phyloP scores from a whole-genome alignment of 2,888 invertebrate genomes.

The Eristalis pertinax region DNA sequence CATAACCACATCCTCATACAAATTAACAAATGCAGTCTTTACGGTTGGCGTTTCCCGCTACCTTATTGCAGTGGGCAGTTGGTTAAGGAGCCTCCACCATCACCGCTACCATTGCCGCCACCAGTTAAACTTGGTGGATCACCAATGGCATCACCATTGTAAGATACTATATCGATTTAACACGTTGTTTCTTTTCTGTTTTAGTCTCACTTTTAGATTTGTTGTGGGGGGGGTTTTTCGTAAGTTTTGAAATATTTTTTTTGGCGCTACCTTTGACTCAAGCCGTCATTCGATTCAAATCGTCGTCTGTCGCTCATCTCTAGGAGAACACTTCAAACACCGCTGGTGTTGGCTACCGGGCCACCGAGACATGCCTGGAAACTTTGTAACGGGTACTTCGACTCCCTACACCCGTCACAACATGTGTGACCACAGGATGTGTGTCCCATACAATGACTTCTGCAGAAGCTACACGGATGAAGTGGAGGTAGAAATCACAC shows the following conservation, averaged over 20 bases:
- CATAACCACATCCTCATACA: conserved; percentile 74
- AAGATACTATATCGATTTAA: conserved; percentile 80
- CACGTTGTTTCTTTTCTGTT: conserved; percentile 58
- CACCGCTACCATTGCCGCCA: conserved; percentile 90
- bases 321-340: no score
- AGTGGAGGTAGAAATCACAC: no score
- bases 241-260: not conserved
- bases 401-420: no score
- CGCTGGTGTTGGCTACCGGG: no score
- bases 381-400: no score
- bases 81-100: conserved; percentile 88
- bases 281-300: no score
- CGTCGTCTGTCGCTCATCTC: no score
- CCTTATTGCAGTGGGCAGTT: conserved; percentile 94
- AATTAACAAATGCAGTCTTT: conserved; percentile 87
- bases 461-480: no score
- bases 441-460: no score
- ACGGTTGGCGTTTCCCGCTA: conserved; percentile 98
- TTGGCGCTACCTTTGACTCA: no score
- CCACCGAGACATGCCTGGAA: no score
- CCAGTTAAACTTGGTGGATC: conserved; percentile 89
- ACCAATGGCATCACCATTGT: conserved; percentile 86
- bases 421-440: no score
- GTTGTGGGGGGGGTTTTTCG: not conserved
- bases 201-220: not conserved